Base-by-base conservation (phyloP, 1,140 invertebrate species). In the Cyphomyrmex costatus region DNA sequence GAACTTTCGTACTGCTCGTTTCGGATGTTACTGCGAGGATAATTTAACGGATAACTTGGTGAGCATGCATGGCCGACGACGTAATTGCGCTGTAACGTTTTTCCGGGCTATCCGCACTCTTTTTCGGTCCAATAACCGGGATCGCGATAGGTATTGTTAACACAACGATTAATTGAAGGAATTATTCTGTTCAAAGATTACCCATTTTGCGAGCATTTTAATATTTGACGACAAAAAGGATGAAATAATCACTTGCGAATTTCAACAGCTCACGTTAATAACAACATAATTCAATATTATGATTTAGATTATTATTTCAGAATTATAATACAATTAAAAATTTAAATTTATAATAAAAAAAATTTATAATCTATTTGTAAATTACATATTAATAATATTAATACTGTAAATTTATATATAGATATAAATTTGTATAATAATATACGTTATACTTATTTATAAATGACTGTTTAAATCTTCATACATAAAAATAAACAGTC, bases 21-120 rank as follows among this genome's bases (percentile, higher is more conserved):
- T 80, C 89, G 85, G 88, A 89, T 85, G 85, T 70, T 78, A 78
- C 77, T 63, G 58, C 85, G 27, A 68, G 74, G 88, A 82, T 89
- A 90, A 90, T 90, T 89, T 89, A 66, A 14, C 78, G 84, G 86
- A 89, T 85, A 87, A 90, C 85, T 90, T 89, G 88, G 66, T 79
- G 36, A 60, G 16, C 33, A 27, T 77, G 80, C 51, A 36, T 53
- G n/a, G 12, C 56, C 33, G 58, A 8, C 42, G 60, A 51, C 74
- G 71, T 86, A 89, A 89, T 89, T 89, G 88, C 78, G 46, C 78
- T 21, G 27, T 63, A 66, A 65, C 21, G 82, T 78, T 78, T 78
- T 85, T 78, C 60, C 46, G 36, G 53, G 10, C n/a, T n/a, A 5
- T 30, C 16, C 24, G 24, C 36, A 80, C 60, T 60, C 14, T 82